Evolutionary conservation across 1,140 invertebrate genomes (phyloP).

Genomic region (Apolygus lucorum): DNA sequence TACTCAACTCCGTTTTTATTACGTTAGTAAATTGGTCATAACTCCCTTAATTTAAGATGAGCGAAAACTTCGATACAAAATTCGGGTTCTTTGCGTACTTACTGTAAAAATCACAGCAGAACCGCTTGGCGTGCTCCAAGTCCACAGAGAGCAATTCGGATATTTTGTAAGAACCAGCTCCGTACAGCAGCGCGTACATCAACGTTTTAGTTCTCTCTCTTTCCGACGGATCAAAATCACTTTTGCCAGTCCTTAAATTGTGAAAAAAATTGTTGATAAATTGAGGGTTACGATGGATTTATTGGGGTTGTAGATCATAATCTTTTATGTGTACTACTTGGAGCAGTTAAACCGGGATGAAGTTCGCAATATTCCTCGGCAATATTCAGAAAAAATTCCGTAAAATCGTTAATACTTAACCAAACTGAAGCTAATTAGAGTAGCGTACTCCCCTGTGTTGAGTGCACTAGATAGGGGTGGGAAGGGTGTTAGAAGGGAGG

Average conservation of each 20-base stretch:
- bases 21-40: background rate
- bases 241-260: conserved; percentile 39
- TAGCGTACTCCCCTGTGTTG: no score
- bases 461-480: no score
- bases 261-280: background rate
- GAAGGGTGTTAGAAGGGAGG: no score
- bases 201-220: conserved; percentile 50
- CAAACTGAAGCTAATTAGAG: no score
- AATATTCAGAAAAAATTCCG: no score
- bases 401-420: no score
- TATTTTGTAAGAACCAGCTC: conserved; percentile 46
- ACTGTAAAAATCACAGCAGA: conserved; percentile 39
- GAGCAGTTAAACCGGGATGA: no score
- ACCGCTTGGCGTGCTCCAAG: conserved; percentile 40
- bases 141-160: conserved; percentile 45
- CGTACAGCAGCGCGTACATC: conserved; percentile 53
- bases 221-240: conserved; percentile 35
- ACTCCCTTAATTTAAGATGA: no score
- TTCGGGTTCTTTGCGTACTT: no score
- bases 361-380: no score
- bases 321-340: no score
- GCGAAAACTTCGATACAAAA: no score
- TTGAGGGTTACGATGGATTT: background rate
- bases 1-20: background rate
- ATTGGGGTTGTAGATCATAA: background rate